These are phyloP conservation scores for Mastigias papua DNA, from an alignment of 30 jellyfish, hydroid and myxozoan genomes.

Conservation along the genomic window DNA sequence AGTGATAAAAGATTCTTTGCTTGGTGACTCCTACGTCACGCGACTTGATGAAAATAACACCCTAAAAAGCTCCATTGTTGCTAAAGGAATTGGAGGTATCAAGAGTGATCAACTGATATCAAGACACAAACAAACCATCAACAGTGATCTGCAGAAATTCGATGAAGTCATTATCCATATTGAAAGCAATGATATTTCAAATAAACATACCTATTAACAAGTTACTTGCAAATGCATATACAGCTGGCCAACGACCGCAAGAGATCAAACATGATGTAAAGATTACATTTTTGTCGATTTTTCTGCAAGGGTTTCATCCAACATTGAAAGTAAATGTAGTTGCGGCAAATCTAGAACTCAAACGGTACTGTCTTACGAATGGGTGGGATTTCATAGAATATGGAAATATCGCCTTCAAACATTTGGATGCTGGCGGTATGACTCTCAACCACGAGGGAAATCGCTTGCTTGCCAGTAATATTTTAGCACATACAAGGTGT, in stretches of 20 bases:
- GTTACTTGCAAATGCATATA: neutral
- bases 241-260: neutral
- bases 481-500: too few species aligned
- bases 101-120: conserved; percentile 12
- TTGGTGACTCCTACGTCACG: neutral
- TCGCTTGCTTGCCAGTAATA: too few species aligned
- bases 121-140: conserved; percentile 8
- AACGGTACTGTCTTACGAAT: conserved; percentile 3
- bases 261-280: neutral
- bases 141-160: neutral
- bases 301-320: conserved; percentile 1
- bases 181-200: conserved; percentile 14
- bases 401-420: too few species aligned
- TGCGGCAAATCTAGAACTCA: neutral
- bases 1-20: too few species aligned
- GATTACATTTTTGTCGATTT: neutral
- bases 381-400: conserved; percentile 29
- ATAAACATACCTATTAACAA: neutral
- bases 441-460: too few species aligned
- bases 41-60: neutral
- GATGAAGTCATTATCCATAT: conserved; percentile 20
- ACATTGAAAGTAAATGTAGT: neutral
- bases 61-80: neutral
- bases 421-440: too few species aligned
- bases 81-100: neutral